phyloP scores from a whole-genome alignment of 2,797 vertebrate genomes.

The Dendrocincla fuliginosa region DNA sequence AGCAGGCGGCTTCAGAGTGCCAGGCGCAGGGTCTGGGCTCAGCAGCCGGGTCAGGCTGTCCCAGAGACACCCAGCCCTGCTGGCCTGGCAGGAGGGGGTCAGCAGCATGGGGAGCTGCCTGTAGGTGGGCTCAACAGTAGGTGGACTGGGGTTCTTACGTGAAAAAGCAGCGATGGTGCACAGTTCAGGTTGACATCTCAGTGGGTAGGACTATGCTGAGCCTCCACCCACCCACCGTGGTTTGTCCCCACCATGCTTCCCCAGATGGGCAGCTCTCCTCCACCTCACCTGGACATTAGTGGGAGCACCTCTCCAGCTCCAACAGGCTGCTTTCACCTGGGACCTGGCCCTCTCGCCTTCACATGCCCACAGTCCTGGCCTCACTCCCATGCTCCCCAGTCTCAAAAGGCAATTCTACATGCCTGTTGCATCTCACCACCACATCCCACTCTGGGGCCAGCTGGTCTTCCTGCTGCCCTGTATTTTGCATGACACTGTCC shows the following conservation, averaged over 20 bases:
- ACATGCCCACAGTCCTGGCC: accelerated
- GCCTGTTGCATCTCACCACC: background rate
- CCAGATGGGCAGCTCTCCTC: background rate
- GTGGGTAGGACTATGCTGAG: background rate
- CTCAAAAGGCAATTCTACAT: background rate
- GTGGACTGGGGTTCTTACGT: accelerated
- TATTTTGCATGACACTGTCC: background rate
- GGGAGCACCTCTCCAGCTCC: background rate
- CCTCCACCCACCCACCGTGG: accelerated
- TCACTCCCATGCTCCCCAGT: accelerated
- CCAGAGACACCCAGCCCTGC: background rate
- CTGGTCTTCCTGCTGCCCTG: background rate
- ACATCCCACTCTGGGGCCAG: background rate
- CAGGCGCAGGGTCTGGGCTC: background rate
- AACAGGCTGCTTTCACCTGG: background rate
- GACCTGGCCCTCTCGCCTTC: background rate
- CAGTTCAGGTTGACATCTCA: accelerated
- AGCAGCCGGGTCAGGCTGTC: background rate
- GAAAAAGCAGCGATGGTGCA: background rate
- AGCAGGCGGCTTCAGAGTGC: accelerated
- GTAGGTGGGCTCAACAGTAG: background rate
- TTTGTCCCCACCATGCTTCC: background rate
- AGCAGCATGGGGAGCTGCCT: background rate
- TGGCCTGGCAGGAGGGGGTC: accelerated
- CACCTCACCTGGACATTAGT: accelerated